Evolutionary conservation across 1,140 invertebrate genomes (phyloP).

Genomic region (Drosophila busckii): DNA sequence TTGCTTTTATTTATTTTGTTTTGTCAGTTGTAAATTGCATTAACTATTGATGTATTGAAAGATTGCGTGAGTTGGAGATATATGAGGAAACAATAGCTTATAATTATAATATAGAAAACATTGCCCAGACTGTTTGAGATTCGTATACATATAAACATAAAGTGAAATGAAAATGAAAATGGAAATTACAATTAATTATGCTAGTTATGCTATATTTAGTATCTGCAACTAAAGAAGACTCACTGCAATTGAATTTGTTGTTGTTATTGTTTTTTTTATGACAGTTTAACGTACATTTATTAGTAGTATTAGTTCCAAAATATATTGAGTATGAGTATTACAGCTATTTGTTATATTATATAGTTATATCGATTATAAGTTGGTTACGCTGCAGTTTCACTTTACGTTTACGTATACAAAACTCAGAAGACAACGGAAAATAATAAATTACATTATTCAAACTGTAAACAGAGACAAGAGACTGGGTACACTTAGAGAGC

Average conservation of each 20-base stretch:
- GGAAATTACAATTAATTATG: too few species aligned
- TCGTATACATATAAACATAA: too few species aligned
- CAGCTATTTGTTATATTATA: too few species aligned
- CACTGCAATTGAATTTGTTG: too few species aligned
- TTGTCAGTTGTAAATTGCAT: conserved; percentile 1
- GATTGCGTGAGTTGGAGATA: too few species aligned
- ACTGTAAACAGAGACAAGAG: conserved; percentile 44
- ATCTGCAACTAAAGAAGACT: too few species aligned
- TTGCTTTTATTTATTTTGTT: conserved; percentile 9
- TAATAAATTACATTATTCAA: conserved; percentile 24
- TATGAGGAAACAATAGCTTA: too few species aligned
- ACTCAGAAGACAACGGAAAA: conserved; percentile 34
- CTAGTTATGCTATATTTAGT: too few species aligned
- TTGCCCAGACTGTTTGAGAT: too few species aligned
- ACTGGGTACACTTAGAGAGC: conserved; percentile 45
- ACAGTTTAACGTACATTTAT: conserved; percentile 4
- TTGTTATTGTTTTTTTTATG: too few species aligned
- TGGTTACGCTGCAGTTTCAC: conserved; percentile 25
- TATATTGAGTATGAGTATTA: conserved; percentile 11
- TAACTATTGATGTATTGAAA: background rate
- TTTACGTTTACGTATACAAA: conserved; percentile 39
- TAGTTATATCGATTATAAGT: conserved; percentile 20
- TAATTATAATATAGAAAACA: too few species aligned
- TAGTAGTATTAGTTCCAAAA: background rate
- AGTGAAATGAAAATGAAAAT: too few species aligned